These are phyloP conservation scores for Clunio marinus DNA, from an alignment of 2,888 invertebrate genomes.

Conservation along the genomic window DNA sequence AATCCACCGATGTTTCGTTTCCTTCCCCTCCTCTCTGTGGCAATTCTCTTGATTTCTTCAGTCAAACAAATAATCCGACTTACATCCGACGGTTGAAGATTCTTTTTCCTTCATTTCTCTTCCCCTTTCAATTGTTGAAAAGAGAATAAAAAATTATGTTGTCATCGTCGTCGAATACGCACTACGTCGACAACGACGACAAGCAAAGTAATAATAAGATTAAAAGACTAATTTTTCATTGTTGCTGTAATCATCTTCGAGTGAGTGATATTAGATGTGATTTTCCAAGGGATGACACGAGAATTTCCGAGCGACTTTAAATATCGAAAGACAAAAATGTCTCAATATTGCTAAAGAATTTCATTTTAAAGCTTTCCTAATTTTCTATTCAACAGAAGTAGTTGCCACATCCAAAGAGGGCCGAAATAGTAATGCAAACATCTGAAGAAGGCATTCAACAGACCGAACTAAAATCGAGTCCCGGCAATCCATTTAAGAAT, in stretches of 20 bases:
- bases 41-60: neutral
- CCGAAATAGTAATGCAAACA: constrained; percentile 35
- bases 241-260: constrained; percentile 7
- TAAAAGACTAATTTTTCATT: constrained; percentile 16
- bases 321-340: neutral
- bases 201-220: constrained; percentile 30
- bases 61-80: constrained; percentile 7
- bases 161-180: neutral
- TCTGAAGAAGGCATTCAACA: constrained; percentile 36
- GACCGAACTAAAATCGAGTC: constrained; percentile 37
- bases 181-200: neutral
- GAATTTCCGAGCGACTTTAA: neutral
- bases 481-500: constrained; percentile 30
- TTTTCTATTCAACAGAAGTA: constrained; percentile 10
- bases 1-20: neutral
- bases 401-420: constrained; percentile 33
- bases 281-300: neutral
- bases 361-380: neutral
- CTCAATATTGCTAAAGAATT: neutral
- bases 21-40: neutral
- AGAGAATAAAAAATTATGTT: constrained; percentile 22
- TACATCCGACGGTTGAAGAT: neutral
- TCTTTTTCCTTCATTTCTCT: neutral
- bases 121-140: neutral
- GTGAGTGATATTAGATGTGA: constrained; percentile 25